phyloP scores from a whole-genome alignment of 2,113 vertebrate genomes.

The Notarius quadriscutis region DNA sequence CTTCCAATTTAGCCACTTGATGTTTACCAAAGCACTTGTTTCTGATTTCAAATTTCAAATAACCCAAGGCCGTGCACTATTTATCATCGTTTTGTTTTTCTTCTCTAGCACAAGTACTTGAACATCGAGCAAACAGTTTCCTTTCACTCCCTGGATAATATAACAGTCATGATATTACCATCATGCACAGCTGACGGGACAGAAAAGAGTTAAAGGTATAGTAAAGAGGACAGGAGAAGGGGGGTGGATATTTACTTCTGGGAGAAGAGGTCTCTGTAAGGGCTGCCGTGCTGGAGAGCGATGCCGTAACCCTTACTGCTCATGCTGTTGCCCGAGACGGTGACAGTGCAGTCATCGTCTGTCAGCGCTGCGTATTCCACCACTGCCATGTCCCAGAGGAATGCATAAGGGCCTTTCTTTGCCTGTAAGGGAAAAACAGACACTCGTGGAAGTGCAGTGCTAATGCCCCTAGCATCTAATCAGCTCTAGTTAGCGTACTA shows the following conservation, averaged over 20 bases:
- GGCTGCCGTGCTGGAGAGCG: conserved; percentile 95
- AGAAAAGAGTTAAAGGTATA: neutral
- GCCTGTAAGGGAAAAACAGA: conserved; percentile 71
- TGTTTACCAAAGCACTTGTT: neutral
- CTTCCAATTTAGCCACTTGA: neutral
- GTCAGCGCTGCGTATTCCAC: conserved; percentile 94
- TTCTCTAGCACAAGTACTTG: neutral
- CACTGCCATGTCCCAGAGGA: conserved; percentile 96
- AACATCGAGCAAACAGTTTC: neutral
- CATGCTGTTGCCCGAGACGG: conserved; percentile 86
- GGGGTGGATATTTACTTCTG: conserved; percentile 79
- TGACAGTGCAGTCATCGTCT: conserved; percentile 92
- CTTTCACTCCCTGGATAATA: neutral
- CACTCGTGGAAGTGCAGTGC: too few relatives aligned
- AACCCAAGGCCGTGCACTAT: neutral
- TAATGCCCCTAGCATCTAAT: neutral
- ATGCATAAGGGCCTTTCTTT: conserved; percentile 90
- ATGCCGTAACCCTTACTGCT: conserved; percentile 98
- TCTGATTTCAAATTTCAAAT: neutral
- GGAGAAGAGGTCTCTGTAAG: conserved; percentile 97
- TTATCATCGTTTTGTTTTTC: neutral
- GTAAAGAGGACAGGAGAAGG: neutral
- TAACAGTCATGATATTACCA: neutral
- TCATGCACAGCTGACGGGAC: neutral
- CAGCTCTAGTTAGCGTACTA: neutral